phyloP scores from a whole-genome alignment of 2,888 invertebrate genomes.

The Leptinotarsa rubiginosa region DNA sequence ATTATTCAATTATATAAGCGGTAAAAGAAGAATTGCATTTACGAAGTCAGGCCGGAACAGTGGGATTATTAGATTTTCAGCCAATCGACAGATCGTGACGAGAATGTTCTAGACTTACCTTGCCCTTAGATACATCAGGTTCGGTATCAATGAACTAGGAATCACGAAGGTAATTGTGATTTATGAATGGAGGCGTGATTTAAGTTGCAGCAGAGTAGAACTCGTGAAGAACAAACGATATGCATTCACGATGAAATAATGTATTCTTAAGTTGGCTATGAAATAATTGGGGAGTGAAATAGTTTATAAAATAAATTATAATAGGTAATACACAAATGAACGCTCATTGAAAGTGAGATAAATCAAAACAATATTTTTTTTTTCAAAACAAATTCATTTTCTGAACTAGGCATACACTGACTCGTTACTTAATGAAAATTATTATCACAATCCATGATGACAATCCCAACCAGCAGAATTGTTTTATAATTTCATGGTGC shows the following conservation, averaged over 20 bases:
- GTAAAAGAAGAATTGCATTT: conserved; percentile 62
- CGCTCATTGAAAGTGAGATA: too few species aligned
- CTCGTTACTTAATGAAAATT: too few species aligned
- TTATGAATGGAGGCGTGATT: conserved; percentile 13
- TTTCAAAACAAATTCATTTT: too few species aligned
- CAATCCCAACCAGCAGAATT: too few species aligned
- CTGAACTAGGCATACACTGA: too few species aligned
- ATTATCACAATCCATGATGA: too few species aligned
- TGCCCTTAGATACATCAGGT: conserved; percentile 56
- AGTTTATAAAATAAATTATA: too few species aligned
- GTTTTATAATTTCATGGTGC: too few species aligned
- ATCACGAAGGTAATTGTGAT: conserved; percentile 16
- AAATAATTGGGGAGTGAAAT: too few species aligned
- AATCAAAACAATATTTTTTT: too few species aligned
- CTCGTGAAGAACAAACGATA: conserved; percentile 11
- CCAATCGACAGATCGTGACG: conserved; percentile 62
- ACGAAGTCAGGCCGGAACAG: conserved; percentile 64
- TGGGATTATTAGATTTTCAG: conserved; percentile 67
- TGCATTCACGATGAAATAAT: background rate
- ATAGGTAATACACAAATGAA: too few species aligned
- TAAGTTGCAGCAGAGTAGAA: conserved; percentile 2
- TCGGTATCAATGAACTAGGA: conserved; percentile 32
- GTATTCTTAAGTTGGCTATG: too few species aligned
- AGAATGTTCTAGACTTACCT: conserved; percentile 61
- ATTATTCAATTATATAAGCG: conserved; percentile 58